These are phyloP conservation scores for Tiphia femorata DNA, from an alignment of 2,888 invertebrate genomes.

Conservation along the genomic window DNA sequence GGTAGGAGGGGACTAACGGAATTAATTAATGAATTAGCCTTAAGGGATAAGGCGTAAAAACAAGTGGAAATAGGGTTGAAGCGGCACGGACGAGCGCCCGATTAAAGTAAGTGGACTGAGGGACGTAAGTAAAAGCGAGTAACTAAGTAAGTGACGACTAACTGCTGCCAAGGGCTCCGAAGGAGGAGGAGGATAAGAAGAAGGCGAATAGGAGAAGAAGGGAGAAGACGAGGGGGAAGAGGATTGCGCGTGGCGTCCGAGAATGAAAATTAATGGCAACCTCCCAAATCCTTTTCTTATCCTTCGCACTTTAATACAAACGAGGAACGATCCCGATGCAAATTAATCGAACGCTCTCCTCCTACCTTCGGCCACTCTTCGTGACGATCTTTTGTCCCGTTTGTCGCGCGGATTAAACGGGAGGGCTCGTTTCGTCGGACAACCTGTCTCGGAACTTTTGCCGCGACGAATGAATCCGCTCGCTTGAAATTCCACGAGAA, in stretches of 20 bases:
- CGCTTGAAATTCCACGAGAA: too few relatives aligned
- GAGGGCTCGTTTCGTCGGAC: background rate
- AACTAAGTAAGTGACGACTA: conserved; percentile 58
- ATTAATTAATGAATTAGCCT: conserved; percentile 69
- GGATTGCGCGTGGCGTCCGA: conserved; percentile 35
- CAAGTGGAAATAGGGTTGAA: conserved; percentile 62
- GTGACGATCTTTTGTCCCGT: background rate
- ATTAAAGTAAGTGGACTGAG: conserved; percentile 67
- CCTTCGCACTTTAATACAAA: conserved; percentile 42
- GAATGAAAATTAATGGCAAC: conserved; percentile 54
- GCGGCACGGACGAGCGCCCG: conserved; percentile 52
- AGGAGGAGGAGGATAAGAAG: conserved; percentile 31
- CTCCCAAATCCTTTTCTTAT: conserved; percentile 48
- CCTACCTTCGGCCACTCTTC: background rate
- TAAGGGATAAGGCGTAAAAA: conserved; percentile 66
- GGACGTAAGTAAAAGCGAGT: conserved; percentile 61
- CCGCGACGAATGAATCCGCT: background rate
- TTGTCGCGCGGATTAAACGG: background rate
- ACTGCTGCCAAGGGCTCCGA: conserved; percentile 44
- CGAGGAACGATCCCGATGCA: conserved; percentile 53
- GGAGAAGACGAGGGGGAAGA: conserved; percentile 20
- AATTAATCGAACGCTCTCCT: conserved; percentile 40
- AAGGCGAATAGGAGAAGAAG: background rate
- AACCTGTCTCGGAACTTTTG: background rate
- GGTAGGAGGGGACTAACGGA: conserved; percentile 52